Evolutionary conservation across 2,113 vertebrate species (phyloP).

Genomic region (Phylloscopus trochiloides): DNA sequence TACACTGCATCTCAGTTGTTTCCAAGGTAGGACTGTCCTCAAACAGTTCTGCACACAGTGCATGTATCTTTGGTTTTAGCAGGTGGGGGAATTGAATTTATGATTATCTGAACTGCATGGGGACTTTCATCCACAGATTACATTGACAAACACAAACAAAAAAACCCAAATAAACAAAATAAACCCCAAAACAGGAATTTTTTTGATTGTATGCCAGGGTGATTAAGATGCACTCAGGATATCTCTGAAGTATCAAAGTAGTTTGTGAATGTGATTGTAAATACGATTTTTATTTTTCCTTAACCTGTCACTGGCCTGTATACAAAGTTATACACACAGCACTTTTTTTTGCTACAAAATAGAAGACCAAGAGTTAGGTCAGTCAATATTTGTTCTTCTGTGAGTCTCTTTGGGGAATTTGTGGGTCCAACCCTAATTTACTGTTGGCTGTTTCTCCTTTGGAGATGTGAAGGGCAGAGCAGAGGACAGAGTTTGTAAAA

Average conservation of each 20-base stretch:
- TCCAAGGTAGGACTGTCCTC: background rate
- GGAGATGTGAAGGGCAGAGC: background rate
- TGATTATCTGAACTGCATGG: background rate
- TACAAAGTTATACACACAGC: background rate
- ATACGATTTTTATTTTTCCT: background rate
- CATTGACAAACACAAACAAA: background rate
- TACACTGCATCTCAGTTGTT: background rate
- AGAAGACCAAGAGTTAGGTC: background rate
- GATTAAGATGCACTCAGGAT: background rate
- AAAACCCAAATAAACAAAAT: background rate
- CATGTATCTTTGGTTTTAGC: background rate
- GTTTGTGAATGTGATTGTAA: background rate
- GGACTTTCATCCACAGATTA: background rate
- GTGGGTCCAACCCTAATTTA: background rate
- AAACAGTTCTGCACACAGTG: background rate
- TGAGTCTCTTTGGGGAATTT: background rate
- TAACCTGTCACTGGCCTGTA: background rate
- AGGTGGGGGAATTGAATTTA: background rate
- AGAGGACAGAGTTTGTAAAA: background rate
- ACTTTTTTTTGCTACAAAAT: background rate
- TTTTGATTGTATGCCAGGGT: background rate
- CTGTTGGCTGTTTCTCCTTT: background rate
- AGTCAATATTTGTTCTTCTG: background rate
- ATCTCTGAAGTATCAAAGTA: background rate
- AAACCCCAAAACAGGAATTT: background rate